Percentiles rank a stretch among this genome's conserved stretches.
Evolutionary conservation across 2,113 vertebrate genomes (phyloP).

Genomic region (Dasyornis broadbenti): DNA sequence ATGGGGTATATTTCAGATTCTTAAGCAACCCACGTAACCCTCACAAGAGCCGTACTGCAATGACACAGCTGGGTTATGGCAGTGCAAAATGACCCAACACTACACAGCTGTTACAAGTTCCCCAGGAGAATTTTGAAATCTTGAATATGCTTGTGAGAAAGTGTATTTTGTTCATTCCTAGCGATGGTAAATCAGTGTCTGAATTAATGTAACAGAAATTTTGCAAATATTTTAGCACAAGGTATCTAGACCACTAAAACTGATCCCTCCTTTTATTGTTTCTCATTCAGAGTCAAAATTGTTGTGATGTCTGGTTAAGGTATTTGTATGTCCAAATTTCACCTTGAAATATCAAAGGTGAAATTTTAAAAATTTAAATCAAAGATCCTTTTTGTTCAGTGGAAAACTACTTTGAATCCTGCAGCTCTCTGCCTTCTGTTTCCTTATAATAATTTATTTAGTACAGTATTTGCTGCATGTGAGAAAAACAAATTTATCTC

Average conservation of each 20-base stretch:
- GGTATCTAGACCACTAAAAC: not conserved
- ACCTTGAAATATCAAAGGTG: not conserved
- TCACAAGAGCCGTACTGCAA: not conserved
- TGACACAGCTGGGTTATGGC: not conserved
- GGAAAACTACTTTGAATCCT: not conserved
- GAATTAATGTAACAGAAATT: not conserved
- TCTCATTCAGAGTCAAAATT: not conserved
- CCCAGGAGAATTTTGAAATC: not conserved
- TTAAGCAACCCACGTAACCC: not conserved
- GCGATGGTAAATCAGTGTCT: not conserved
- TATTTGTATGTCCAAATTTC: not conserved
- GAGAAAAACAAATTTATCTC: constrained; percentile 30
- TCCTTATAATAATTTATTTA: not conserved
- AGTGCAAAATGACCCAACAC: not conserved
- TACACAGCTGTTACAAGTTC: not conserved
- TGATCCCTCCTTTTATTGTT: not conserved
- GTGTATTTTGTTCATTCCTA: not conserved
- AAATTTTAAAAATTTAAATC: not conserved
- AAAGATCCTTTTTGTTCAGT: not conserved
- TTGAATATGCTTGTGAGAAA: not conserved
- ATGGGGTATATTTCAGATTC: not conserved
- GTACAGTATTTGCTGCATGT: not conserved
- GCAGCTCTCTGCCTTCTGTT: not conserved
- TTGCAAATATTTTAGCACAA: not conserved
- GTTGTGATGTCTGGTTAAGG: not conserved